These are phyloP conservation scores for Leptodirus hochenwartii DNA, from an alignment of 2,888 invertebrate species.

Conservation along the genomic window DNA sequence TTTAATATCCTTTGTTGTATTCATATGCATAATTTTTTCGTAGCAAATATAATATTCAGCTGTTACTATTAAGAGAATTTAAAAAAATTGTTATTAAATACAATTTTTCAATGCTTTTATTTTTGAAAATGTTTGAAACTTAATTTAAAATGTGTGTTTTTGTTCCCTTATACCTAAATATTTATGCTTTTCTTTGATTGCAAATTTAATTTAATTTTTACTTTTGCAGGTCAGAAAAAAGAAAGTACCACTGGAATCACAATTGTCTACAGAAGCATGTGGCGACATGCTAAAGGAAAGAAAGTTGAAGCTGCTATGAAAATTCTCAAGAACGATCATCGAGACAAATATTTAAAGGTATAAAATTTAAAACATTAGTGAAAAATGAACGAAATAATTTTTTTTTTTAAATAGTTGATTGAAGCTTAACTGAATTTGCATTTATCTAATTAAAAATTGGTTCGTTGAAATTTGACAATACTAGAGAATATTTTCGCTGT, in stretches of 20 bases:
- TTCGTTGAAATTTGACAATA: no score
- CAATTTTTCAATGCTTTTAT: conserved; percentile 1
- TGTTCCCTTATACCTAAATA: no score
- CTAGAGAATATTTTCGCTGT: no score
- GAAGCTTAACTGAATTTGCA: no score
- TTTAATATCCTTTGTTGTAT: no score
- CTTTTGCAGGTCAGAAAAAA: conserved; percentile 35
- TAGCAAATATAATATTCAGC: neutral
- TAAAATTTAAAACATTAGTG: conserved; percentile 7
- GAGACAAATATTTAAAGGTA: conserved; percentile 43
- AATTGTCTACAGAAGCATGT: conserved; percentile 53
- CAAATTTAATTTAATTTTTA: conserved; percentile 9
- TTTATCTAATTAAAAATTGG: no score
- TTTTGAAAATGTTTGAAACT: no score
- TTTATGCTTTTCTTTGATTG: no score
- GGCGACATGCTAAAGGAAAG: conserved; percentile 57
- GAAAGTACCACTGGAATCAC: conserved; percentile 43
- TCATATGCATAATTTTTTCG: no score
- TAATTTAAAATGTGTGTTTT: no score
- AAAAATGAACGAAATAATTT: no score
- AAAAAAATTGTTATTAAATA: neutral
- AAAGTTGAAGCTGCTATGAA: conserved; percentile 68
- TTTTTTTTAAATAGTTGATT: no score
- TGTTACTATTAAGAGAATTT: neutral
- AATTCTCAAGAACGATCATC: conserved; percentile 46